Evolutionary conservation across 2,113 vertebrate species (phyloP).

Genomic region (Rhizomys pruinosus): DNA sequence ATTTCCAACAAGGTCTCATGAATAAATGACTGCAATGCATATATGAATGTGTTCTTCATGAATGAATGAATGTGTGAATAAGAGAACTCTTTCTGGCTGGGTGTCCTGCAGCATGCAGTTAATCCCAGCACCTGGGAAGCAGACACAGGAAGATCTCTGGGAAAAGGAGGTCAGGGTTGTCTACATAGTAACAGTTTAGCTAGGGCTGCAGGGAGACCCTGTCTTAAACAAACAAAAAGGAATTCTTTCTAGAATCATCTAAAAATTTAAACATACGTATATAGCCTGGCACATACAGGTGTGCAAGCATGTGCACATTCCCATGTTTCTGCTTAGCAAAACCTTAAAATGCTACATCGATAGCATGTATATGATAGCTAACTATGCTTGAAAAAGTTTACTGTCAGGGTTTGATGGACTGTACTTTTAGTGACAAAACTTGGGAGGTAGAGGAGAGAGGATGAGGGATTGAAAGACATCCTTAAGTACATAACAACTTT

Average conservation of each 20-base stretch:
- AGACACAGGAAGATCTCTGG: no score
- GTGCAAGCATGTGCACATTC: rapidly evolving
- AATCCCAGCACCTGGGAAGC: no score
- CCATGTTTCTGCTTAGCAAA: background rate
- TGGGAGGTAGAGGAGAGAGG: background rate
- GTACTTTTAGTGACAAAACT: background rate
- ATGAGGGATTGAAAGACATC: background rate
- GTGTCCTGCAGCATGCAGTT: no score
- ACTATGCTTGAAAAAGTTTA: background rate
- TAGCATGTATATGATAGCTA: background rate
- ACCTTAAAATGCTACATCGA: background rate
- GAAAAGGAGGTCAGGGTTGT: no score
- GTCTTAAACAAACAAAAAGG: background rate
- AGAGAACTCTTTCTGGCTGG: no score
- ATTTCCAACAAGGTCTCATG: background rate
- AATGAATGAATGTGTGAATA: background rate
- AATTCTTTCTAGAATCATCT: background rate
- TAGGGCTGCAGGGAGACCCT: no score
- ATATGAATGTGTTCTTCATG: background rate
- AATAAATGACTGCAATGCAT: background rate
- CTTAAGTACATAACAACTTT: background rate
- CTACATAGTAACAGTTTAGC: no score
- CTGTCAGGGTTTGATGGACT: background rate
- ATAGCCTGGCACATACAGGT: rapidly evolving
- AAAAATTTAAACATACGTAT: background rate